A percentile compares a stretch with the other conserved stretches of the same genome.
Conservation (phyloP, 1,140 invertebrate genomes). For the Eufriesea mexicana region DNA sequence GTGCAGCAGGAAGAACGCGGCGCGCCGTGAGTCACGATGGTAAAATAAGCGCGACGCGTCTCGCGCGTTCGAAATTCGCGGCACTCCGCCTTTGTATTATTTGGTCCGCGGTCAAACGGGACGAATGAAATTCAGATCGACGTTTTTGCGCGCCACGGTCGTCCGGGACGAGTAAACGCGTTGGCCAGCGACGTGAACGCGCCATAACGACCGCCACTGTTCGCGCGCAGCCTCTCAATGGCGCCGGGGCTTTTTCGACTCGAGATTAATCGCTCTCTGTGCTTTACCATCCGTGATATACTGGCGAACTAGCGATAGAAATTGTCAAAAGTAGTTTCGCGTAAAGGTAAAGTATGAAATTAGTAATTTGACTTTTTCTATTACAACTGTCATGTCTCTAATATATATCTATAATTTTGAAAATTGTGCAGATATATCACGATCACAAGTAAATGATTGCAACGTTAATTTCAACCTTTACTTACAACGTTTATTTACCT, state of each 20-base stretch:
- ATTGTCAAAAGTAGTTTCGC: too few relatives aligned
- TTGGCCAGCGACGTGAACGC: constrained; percentile 44
- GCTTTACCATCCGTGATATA: too few relatives aligned
- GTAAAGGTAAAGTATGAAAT: too few relatives aligned
- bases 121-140: constrained; percentile 3
- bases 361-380: too few relatives aligned
- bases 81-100: neutral
- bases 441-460: too few relatives aligned
- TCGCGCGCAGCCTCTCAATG: constrained; percentile 42
- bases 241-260: constrained; percentile 39
- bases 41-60: constrained; percentile 26
- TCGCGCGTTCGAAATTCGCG: neutral
- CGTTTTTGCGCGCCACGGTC: neutral
- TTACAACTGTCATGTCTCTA: too few relatives aligned
- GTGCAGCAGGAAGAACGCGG: neutral
- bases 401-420: too few relatives aligned
- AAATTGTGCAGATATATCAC: too few relatives aligned
- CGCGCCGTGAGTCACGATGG: constrained; percentile 7
- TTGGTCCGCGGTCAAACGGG: neutral
- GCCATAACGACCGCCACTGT: constrained; percentile 56
- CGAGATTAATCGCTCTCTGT: constrained; percentile 51
- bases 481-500: too few relatives aligned
- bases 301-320: too few relatives aligned
- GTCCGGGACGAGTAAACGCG: neutral
- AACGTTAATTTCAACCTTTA: too few relatives aligned